phyloP scores from a whole-genome alignment of 2,888 invertebrate genomes.

The Hofmannophila pseudospretella region DNA sequence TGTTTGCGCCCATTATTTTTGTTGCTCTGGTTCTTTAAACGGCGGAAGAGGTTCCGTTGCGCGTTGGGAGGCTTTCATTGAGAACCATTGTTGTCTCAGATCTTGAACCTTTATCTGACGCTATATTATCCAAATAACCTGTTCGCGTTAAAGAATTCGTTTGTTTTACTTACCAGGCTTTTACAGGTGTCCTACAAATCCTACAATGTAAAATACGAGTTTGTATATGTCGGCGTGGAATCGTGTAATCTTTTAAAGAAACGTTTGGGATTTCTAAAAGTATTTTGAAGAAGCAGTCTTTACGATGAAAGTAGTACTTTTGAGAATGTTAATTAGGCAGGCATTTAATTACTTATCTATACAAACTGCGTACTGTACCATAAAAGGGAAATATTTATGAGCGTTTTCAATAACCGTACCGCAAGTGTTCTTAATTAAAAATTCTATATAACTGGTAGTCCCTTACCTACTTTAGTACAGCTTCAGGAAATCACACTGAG shows the following conservation, averaged over 20 bases:
- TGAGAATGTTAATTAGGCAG: too few species aligned
- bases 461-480: not conserved
- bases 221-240: too few species aligned
- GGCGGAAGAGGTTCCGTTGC: constrained; percentile 63
- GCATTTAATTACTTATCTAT: too few species aligned
- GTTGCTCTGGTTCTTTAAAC: constrained; percentile 50
- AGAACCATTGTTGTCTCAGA: constrained; percentile 44
- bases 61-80: constrained; percentile 48
- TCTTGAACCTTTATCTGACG: constrained; percentile 38
- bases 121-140: constrained; percentile 28
- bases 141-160: constrained; percentile 3
- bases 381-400: too few species aligned
- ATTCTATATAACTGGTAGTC: not conserved
- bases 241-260: too few species aligned
- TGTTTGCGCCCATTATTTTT: constrained; percentile 51
- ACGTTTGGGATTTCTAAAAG: too few species aligned
- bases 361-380: too few species aligned
- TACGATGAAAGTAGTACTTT: too few species aligned
- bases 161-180: not conserved
- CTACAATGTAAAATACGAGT: too few species aligned
- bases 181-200: not conserved
- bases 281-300: too few species aligned
- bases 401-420: not conserved
- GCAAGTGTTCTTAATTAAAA: not conserved
- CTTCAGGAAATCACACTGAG: constrained; percentile 2